Evolutionary conservation across 2,888 invertebrate species (phyloP).

Genomic region (Crocallis elinguaria): DNA sequence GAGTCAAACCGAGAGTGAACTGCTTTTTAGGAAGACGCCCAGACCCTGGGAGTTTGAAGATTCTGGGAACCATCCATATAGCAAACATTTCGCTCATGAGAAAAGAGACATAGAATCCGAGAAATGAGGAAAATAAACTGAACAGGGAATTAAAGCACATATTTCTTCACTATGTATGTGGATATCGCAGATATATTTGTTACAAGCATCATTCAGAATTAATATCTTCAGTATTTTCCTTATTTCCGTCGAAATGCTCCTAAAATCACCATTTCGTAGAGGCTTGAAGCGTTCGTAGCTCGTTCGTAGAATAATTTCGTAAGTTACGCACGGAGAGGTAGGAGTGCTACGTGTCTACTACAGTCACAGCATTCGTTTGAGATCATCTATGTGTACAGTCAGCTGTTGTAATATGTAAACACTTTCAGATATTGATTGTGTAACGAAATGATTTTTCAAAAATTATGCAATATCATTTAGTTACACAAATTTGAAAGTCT

Average conservation of each 20-base stretch:
- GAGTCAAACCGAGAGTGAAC: no score
- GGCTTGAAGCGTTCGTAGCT: constrained; percentile 19
- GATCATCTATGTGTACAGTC: no score
- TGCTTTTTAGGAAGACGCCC: background rate
- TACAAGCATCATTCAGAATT: constrained; percentile 23
- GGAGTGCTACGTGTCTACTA: constrained; percentile 17
- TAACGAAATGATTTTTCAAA: no score
- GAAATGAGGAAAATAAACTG: background rate
- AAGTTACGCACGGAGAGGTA: constrained; percentile 22
- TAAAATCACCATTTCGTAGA: constrained; percentile 24
- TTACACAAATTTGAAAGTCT: no score
- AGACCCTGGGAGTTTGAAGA: background rate
- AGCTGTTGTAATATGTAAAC: no score
- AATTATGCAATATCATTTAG: no score
- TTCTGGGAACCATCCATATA: background rate
- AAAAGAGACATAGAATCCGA: background rate
- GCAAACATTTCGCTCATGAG: background rate
- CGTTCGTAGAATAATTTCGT: constrained; percentile 18
- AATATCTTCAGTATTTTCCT: constrained; percentile 26
- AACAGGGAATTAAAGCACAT: constrained; percentile 7
- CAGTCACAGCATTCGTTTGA: background rate
- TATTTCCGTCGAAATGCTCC: constrained; percentile 17
- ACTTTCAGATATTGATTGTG: no score
- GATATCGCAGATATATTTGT: constrained; percentile 10
- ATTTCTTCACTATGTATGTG: constrained; percentile 5